Evolutionary conservation across 2,888 invertebrate genomes (phyloP).

Genomic region (Apamea crenata): DNA sequence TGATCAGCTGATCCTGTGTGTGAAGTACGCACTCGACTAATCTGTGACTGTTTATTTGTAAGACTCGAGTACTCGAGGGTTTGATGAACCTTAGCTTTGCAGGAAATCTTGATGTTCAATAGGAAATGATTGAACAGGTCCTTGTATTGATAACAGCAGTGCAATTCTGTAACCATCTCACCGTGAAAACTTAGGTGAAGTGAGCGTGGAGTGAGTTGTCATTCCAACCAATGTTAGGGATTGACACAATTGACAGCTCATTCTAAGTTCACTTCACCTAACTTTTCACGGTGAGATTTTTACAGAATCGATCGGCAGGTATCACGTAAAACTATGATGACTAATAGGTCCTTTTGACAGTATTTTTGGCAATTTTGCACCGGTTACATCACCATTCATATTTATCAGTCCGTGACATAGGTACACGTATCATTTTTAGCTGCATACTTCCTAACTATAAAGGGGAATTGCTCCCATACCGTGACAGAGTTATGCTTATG

Average conservation of each 20-base stretch:
- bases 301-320: too few species aligned
- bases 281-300: too few species aligned
- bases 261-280: too few species aligned
- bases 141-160: constrained; percentile 21
- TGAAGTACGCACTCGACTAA: constrained; percentile 55
- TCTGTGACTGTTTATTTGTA: constrained; percentile 49
- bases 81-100: constrained; percentile 51
- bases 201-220: too few species aligned
- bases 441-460: not conserved
- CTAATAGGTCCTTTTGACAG: not conserved
- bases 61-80: constrained; percentile 27
- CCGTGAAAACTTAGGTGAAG: too few species aligned
- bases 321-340: not conserved
- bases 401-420: not conserved
- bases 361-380: not conserved
- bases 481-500: constrained; percentile 30
- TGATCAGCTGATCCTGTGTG: constrained; percentile 59
- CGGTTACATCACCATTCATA: not conserved
- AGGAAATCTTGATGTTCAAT: constrained; percentile 16
- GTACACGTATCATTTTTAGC: not conserved
- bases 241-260: too few species aligned
- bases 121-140: constrained; percentile 6
- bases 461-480: constrained; percentile 24
- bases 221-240: too few species aligned
- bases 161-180: too few species aligned